A percentile compares a stretch with the other conserved stretches of the same genome.
phyloP scores from a whole-genome alignment of 2,888 invertebrate genomes.

The Heliconius aoede region DNA sequence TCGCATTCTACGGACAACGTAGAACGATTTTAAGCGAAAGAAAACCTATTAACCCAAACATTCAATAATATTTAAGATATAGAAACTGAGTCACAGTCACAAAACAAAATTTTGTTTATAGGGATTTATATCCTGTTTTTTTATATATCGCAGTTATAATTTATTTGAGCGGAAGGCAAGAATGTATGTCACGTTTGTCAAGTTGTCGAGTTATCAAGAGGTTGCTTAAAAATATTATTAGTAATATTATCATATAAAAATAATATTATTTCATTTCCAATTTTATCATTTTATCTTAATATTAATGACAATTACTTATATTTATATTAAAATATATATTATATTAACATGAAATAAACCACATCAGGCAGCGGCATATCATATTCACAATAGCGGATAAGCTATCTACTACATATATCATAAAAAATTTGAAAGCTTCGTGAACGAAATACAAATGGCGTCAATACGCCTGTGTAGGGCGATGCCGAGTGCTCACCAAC shows the following conservation, averaged over 20 bases:
- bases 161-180: background rate
- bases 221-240: too few relatives aligned
- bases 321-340: background rate
- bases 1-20: background rate
- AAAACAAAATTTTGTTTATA: background rate
- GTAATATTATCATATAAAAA: too few relatives aligned
- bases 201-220: too few relatives aligned
- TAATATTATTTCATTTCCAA: too few relatives aligned
- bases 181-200: background rate
- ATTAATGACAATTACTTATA: too few relatives aligned
- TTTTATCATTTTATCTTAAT: too few relatives aligned
- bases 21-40: background rate
- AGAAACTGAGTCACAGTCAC: background rate
- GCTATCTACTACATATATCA: conserved; percentile 67
- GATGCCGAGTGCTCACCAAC: conserved; percentile 69
- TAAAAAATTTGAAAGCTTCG: conserved; percentile 80
- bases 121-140: background rate
- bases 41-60: background rate
- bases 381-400: conserved; percentile 36
- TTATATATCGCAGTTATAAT: background rate
- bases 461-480: conserved; percentile 64
- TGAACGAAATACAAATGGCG: conserved; percentile 78
- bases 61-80: background rate
- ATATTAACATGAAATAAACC: background rate
- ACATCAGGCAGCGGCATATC: background rate